Evolutionary conservation across 2,113 vertebrate species (phyloP), one percentile per base, ranked within the genome.

Genomic region (Cranoglanis bouderius): DNA sequence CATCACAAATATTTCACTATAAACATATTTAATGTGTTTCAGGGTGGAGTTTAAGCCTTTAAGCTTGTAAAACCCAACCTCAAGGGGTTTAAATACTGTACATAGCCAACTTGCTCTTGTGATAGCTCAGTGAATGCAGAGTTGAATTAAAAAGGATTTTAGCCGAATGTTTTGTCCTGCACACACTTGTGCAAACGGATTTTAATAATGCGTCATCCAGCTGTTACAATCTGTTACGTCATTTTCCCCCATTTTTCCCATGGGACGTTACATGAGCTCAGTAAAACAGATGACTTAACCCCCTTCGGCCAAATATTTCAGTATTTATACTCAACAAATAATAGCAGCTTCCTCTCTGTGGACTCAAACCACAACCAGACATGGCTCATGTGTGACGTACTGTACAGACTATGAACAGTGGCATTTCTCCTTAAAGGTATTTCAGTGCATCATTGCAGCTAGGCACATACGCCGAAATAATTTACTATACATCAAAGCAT

Each of bases 261-360:
- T 84, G 81, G 67, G 67, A 75, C 2, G 43, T 61, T 67, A 85
- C 35, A 57, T 43, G 80, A 82, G 49, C 80, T 83, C 51, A 59
- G 63, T 74, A 74, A 74, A 83, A 82, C 9, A 40, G 14, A 82
- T 75, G 65, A 75, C 75, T 88, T 75, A 84, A 74, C 38, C 29
- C 35, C 78, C 51, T 84, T 88, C 87, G 75, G 87, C 29, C 12
- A 88, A 84, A 61, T 51, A 88, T 77, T 84, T 77, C n/a, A 84
- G 53, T 61, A 63, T 51, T 84, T 84, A 77, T 29, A 77, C 40
- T 53, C 19, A 75, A 38, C 16, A 88, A 75, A 77, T 88, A 83
- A 77, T 49, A 84, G 29, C n/a, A 14, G 53, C 13, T 84, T 88
- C 53, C 65, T 14, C 51, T 43, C 65, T 74, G 32, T 1, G 38